Base-by-base conservation (phyloP, 2,797 vertebrate genomes). In the Staurois parvus region DNA sequence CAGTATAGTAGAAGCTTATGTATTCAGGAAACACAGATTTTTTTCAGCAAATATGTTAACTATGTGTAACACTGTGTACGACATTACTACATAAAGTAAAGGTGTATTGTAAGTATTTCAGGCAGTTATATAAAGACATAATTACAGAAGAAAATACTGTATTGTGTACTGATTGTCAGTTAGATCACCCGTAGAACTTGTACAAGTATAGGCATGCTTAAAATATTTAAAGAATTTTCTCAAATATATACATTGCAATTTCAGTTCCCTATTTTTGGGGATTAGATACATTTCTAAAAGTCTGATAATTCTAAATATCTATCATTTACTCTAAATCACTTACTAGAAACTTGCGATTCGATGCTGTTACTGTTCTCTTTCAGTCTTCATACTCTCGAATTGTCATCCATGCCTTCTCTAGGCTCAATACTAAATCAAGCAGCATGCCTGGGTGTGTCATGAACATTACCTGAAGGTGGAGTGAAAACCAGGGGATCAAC, bases 361-460 rank as follows among this genome's bases (percentile, higher is more conserved):
- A 11, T 6, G n/a, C 4, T 21, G 40, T 67, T 81, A 13, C n/a
- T 42, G 26, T 13, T 69, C 69, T 45, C 34, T 29, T 24, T 48
- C 72, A 56, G 12, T 48, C 24, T 45, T 70, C 48, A 69, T 81
- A 64, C 66, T 42, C 67, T 68, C 21, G 24, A 17, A 24, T 28
- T 59, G 17, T 45, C 70, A 81, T 48, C 73, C 84, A 86, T 81
- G 56, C 59, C 79, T 69, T 67, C 37, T 68, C 34, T 76, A 10
- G 10, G 26, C 48, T 21, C 56, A 48, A n/a, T 59, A 28, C 64
- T 70, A 72, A 86, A 28, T 76, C 66, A 72, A 62, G 76, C 76
- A 70, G 79, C 21, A 69, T 81, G 9, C 28, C 34, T 81, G 84
- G 84, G 84, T 81, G 84, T 86, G 84, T 76, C 73, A 32, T 45